These are phyloP conservation scores for Holocentrus rufus DNA, from an alignment of 2,797 vertebrate genomes.

Conservation along the genomic window DNA sequence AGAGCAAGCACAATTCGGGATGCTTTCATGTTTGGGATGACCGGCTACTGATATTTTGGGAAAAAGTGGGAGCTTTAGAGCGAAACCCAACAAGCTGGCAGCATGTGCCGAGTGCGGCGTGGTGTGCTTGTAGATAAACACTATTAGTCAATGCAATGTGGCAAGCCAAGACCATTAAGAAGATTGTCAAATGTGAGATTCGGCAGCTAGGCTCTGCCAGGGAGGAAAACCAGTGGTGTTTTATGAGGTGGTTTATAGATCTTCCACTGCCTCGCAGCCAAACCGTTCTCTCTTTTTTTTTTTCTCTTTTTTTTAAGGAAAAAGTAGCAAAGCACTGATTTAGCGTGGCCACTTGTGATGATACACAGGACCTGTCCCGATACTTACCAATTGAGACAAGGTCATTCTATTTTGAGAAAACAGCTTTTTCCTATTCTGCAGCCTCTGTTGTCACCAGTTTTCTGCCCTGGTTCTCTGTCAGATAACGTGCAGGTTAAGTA, in stretches of 20 bases:
- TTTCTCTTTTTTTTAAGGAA: slow-evolving; percentile 46
- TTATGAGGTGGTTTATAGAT: slow-evolving; percentile 77
- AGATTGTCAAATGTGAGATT: slow-evolving; percentile 69
- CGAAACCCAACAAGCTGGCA: slow-evolving; percentile 56
- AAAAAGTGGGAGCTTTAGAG: slow-evolving; percentile 48
- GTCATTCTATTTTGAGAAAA: slow-evolving; percentile 36
- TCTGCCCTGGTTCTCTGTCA: slow-evolving; percentile 72
- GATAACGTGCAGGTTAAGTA: slow-evolving; percentile 92
- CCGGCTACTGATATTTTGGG: slow-evolving; percentile 70
- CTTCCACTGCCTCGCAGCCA: slow-evolving; percentile 67
- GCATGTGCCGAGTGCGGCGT: slow-evolving; percentile 56
- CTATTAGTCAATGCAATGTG: slow-evolving; percentile 71
- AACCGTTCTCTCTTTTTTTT: slow-evolving; percentile 58
- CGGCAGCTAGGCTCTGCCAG: slow-evolving; percentile 62
- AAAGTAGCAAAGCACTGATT: slow-evolving; percentile 61
- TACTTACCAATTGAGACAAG: slow-evolving; percentile 17
- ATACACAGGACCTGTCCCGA: slow-evolving; percentile 36
- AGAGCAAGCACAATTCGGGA: slow-evolving; percentile 46
- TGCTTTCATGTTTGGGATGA: slow-evolving; percentile 65
- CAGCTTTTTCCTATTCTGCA: not conserved
- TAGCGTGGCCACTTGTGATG: slow-evolving; percentile 39
- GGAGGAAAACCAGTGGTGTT: slow-evolving; percentile 75
- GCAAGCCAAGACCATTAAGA: slow-evolving; percentile 71
- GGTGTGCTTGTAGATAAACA: slow-evolving; percentile 77
- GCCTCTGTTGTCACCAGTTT: slow-evolving; percentile 37